Conservation (phyloP, 2,888 invertebrate genomes). For the Peribatodes rhomboidaria region DNA sequence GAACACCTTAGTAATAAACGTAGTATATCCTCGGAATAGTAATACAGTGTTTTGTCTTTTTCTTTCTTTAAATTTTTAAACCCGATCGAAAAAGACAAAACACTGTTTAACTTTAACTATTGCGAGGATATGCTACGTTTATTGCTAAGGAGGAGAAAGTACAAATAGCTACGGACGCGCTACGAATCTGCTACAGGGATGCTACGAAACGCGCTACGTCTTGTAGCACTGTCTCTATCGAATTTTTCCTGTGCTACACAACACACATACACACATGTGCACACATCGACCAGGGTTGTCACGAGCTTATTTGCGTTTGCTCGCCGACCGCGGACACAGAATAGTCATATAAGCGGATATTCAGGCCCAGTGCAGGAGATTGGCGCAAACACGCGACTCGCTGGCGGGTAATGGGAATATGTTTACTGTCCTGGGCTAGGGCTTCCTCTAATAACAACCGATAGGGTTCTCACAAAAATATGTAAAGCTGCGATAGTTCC, state of each 20-base stretch:
- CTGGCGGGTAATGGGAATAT: conserved; percentile 16
- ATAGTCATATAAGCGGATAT: not conserved
- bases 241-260: not conserved
- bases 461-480: not conserved
- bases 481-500: too few relatives aligned
- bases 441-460: not conserved
- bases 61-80: too few relatives aligned
- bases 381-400: conserved; percentile 35
- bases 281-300: conserved; percentile 13
- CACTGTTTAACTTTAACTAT: too few relatives aligned
- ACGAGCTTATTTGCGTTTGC: conserved; percentile 28
- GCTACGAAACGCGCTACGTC: conserved; percentile 4
- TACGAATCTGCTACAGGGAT: not conserved
- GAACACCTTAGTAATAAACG: too few relatives aligned
- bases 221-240: not conserved
- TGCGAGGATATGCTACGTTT: too few relatives aligned
- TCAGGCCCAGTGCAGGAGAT: conserved; percentile 21
- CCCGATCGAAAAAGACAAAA: too few relatives aligned
- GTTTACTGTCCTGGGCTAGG: conserved; percentile 17
- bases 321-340: not conserved
- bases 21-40: too few relatives aligned
- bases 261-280: not conserved
- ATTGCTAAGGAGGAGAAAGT: too few relatives aligned
- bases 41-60: too few relatives aligned
- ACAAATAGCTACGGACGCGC: too few relatives aligned